These are phyloP conservation scores for Sisyra nigra DNA, from an alignment of 2,888 invertebrate genomes.

Conservation along the genomic window DNA sequence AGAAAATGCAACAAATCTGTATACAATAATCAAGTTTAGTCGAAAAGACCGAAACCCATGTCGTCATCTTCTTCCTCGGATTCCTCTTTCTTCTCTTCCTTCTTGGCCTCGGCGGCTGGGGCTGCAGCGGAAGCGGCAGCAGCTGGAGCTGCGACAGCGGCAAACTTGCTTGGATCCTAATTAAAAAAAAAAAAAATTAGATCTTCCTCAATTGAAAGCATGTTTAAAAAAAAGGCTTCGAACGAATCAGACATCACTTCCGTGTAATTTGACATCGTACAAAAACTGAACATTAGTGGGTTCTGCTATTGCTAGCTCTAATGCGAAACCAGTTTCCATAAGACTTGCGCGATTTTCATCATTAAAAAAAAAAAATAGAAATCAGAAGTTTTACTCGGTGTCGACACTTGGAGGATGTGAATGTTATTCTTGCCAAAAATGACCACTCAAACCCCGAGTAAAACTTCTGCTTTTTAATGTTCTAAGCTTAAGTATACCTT, in stretches of 20 bases:
- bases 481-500: conserved; percentile 34
- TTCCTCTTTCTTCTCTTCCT: conserved; percentile 70
- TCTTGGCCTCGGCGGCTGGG: conserved; percentile 45
- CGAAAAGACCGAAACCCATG: conserved; percentile 95
- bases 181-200: conserved; percentile 15
- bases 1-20: conserved; percentile 4
- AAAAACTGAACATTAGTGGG: conserved; percentile 21
- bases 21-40: conserved; percentile 33
- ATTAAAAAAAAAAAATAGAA: conserved; percentile 12
- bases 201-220: conserved; percentile 4
- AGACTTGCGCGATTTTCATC: conserved; percentile 19
- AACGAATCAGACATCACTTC: conserved; percentile 1
- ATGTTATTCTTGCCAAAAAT: not conserved
- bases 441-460: not conserved
- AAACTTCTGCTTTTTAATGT: not conserved
- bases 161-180: conserved; percentile 93
- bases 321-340: conserved; percentile 18
- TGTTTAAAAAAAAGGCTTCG: conserved; percentile 1
- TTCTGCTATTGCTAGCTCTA: conserved; percentile 31
- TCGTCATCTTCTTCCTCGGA: conserved; percentile 79
- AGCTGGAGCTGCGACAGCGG: conserved; percentile 43
- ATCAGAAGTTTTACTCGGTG: not conserved
- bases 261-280: conserved; percentile 11
- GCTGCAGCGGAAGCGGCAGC: conserved; percentile 45
- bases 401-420: not conserved